Percentiles rank a stretch among this genome's conserved stretches.
Conservation (phyloP, 2,797 vertebrate genomes). For the Myotis pilosus region DNA sequence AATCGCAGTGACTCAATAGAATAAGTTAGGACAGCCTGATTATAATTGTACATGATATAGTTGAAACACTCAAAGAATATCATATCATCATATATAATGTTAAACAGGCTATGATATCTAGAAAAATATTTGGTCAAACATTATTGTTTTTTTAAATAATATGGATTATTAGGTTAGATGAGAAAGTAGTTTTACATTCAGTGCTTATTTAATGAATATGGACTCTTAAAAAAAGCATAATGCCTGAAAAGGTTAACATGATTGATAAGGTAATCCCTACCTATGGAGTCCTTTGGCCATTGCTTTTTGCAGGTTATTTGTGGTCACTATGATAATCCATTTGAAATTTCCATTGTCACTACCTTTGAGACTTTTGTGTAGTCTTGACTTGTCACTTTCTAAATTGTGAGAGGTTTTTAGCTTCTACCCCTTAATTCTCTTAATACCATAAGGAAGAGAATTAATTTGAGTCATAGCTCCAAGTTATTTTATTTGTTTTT, state of each 20-base stretch:
- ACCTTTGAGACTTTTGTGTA: slow-evolving; percentile 14
- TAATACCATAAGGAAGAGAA: not conserved
- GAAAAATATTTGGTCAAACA: slow-evolving; percentile 42
- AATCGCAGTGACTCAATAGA: slow-evolving; percentile 6
- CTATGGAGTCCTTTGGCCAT: not conserved
- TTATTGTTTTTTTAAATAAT: not conserved
- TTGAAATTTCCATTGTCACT: slow-evolving; percentile 33
- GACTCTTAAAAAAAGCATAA: not conserved
- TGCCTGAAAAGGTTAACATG: not conserved
- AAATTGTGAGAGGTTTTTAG: not conserved
- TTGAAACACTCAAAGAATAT: not conserved
- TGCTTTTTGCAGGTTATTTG: slow-evolving; percentile 37
- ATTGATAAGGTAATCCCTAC: not conserved
- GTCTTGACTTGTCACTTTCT: slow-evolving; percentile 32
- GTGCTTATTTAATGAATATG: not conserved
- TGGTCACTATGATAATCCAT: slow-evolving; percentile 16
- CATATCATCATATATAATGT: not conserved
- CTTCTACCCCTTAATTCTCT: slow-evolving; percentile 29
- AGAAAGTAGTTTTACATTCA: slow-evolving; percentile 12
- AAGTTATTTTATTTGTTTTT: slow-evolving; percentile 40
- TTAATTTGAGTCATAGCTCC: not conserved
- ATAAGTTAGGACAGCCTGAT: slow-evolving; percentile 4
- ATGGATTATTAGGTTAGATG: slow-evolving; percentile 10
- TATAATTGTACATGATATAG: not conserved
- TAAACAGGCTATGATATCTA: not conserved